A percentile compares a stretch with the other conserved stretches of the same genome.
These are phyloP conservation scores for Cenopis cana DNA, from an alignment of 2,888 invertebrate species.

Conservation along the genomic window DNA sequence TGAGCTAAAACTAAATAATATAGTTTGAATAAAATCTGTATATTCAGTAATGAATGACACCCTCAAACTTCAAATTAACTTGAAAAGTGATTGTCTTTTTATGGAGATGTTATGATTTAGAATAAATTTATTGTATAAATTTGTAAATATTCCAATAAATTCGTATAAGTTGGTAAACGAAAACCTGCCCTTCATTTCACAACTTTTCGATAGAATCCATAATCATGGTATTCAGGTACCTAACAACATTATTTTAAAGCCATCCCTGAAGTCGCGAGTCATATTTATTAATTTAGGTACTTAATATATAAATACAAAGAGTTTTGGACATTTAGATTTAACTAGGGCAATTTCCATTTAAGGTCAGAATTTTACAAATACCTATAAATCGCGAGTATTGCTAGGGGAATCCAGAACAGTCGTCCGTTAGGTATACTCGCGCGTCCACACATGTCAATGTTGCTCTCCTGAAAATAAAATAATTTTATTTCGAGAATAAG, in stretches of 20 bases:
- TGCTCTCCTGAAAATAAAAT: conserved; percentile 84
- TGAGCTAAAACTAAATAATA: conserved; percentile 7
- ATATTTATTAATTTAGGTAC: neutral
- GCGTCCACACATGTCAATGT: conserved; percentile 88
- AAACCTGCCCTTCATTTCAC: conserved; percentile 5
- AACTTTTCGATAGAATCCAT: neutral
- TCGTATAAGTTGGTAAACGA: conserved; percentile 21
- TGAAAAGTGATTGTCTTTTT: neutral
- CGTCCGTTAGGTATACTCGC: conserved; percentile 63
- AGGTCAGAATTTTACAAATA: conserved; percentile 23
- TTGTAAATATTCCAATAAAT: conserved; percentile 33
- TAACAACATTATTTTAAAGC: conserved; percentile 4
- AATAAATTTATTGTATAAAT: conserved; percentile 23
- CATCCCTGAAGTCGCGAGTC: conserved; percentile 7
- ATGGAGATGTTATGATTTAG: conserved; percentile 15
- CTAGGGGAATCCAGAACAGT: conserved; percentile 54
- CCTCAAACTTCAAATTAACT: neutral
- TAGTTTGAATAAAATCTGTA: neutral
- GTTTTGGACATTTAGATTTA: conserved; percentile 28
- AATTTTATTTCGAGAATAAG: too few relatives aligned
- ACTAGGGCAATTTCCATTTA: conserved; percentile 10
- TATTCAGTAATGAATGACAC: neutral
- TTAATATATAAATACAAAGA: conserved; percentile 31
- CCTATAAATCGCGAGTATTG: conserved; percentile 24
- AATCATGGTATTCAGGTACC: neutral